Conservation (phyloP, 2,888 invertebrate species). For the Polia nebulosa region DNA sequence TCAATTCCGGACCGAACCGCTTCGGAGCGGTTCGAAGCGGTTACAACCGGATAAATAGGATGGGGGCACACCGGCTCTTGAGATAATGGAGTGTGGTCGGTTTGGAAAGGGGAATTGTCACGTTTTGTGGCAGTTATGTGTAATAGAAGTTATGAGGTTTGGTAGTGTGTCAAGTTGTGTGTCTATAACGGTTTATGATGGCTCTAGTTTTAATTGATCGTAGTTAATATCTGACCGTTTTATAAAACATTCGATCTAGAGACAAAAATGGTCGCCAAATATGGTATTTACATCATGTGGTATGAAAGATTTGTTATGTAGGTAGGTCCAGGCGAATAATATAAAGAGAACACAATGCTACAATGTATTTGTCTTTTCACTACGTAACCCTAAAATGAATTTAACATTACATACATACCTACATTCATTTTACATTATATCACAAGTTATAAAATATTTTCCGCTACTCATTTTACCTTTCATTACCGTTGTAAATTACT, state of each 20-base stretch:
- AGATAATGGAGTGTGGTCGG: conserved; percentile 45
- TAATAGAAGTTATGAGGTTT: conserved; percentile 21
- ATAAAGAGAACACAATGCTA: no score
- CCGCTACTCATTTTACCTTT: neutral
- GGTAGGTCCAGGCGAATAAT: neutral
- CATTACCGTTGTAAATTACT: neutral
- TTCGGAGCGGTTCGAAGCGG: conserved; percentile 64
- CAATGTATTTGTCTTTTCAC: neutral
- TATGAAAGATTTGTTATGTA: neutral
- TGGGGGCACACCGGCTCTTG: conserved; percentile 53
- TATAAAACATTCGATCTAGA: neutral
- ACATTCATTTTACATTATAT: no score
- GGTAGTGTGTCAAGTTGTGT: conserved; percentile 1
- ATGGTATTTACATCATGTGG: neutral
- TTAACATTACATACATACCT: no score
- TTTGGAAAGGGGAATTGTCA: conserved; percentile 24
- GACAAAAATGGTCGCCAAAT: neutral
- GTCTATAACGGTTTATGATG: conserved; percentile 4
- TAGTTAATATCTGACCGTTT: neutral
- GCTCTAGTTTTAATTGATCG: neutral
- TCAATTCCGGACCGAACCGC: conserved; percentile 63
- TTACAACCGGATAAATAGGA: conserved; percentile 63
- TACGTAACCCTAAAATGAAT: neutral
- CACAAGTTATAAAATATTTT: no score
- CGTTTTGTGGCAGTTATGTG: conserved; percentile 5